These are phyloP conservation scores for Canis aureus DNA, from an alignment of 2,113 vertebrate species.

Conservation along the genomic window DNA sequence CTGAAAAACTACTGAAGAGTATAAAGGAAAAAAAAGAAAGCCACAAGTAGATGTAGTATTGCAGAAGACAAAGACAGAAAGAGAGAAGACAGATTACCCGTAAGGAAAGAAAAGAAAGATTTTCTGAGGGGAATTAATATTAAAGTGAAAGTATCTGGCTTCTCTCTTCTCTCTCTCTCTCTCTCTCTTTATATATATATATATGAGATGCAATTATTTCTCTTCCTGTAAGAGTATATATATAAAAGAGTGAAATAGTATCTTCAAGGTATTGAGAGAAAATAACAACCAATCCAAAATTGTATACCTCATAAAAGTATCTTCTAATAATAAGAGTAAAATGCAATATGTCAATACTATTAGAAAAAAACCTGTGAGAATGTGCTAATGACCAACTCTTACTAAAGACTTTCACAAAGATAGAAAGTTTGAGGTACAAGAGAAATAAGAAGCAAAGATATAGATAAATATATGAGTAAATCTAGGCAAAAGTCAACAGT, in stretches of 20 bases:
- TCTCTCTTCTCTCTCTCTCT: too few species aligned
- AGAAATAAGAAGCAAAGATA: background rate
- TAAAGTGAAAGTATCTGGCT: background rate
- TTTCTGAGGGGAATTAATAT: background rate
- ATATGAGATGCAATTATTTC: too few species aligned
- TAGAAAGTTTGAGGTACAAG: background rate
- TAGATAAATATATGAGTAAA: background rate
- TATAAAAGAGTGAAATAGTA: background rate
- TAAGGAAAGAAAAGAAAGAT: background rate
- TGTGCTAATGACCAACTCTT: background rate
- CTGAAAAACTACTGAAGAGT: background rate
- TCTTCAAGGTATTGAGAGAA: background rate
- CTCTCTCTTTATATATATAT: too few species aligned
- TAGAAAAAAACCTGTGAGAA: background rate
- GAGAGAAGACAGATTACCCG: background rate
- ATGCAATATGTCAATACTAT: background rate
- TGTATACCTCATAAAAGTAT: background rate
- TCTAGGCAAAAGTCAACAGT: background rate
- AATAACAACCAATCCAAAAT: background rate
- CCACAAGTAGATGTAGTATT: background rate
- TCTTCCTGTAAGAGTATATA: too few species aligned
- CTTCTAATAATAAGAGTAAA: background rate
- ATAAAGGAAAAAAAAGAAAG: background rate
- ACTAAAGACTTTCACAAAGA: background rate
- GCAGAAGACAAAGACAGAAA: background rate